phyloP scores from a whole-genome alignment of 2,113 vertebrate species.

The Daphoenositta chrysoptera region DNA sequence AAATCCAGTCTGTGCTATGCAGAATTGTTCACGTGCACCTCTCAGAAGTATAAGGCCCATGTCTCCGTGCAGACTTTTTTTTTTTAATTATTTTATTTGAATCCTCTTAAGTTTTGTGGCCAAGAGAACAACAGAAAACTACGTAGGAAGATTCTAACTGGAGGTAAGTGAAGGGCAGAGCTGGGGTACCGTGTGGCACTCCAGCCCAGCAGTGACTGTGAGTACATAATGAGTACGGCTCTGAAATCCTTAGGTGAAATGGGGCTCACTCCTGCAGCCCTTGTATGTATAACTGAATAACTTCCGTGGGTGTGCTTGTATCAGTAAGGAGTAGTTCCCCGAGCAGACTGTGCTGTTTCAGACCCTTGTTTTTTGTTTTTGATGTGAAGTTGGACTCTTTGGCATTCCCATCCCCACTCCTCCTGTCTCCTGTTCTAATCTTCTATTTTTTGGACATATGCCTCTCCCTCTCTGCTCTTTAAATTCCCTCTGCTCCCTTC shows the following conservation, averaged over 20 bases:
- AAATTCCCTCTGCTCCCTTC: conserved; percentile 25
- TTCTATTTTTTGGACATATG: not conserved
- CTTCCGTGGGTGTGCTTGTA: not conserved
- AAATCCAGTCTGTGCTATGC: not conserved
- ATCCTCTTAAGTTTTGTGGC: not conserved
- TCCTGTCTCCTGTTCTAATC: not conserved
- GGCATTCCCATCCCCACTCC: not conserved
- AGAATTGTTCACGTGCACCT: rapidly evolving
- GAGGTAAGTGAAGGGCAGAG: not conserved
- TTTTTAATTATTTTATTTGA: not conserved
- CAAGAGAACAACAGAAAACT: not conserved
- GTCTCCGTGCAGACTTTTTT: not conserved
- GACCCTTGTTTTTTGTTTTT: not conserved
- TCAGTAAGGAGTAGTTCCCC: not conserved
- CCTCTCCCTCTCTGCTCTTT: not conserved
- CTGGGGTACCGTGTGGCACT: rapidly evolving
- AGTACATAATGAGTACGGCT: not conserved
- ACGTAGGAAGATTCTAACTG: not conserved
- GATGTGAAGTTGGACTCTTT: not conserved
- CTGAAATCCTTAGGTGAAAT: not conserved
- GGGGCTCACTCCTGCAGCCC: not conserved
- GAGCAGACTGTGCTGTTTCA: not conserved
- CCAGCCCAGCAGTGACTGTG: not conserved
- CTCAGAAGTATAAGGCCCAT: not conserved
- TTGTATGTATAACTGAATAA: not conserved